Evolutionary conservation across 2,113 vertebrate genomes (phyloP), one percentile per base, ranked within the genome.

Genomic region (Pao palembangensis): DNA sequence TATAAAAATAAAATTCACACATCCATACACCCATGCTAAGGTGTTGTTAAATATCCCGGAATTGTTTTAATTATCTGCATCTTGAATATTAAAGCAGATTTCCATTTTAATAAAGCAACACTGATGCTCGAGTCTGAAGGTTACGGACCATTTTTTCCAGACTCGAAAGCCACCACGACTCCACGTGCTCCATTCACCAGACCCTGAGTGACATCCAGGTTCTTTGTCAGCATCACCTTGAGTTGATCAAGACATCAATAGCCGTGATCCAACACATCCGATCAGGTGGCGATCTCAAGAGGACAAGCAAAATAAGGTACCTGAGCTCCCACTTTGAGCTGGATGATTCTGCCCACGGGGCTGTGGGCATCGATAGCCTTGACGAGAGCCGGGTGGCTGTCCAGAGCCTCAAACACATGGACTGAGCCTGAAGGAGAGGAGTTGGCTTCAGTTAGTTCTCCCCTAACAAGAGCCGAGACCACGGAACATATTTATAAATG

Each of bases 161-260:
- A 73, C 71, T 94, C 92, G 71, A 99, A 99, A 47, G 90, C 92
- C 2, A 92, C 75, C 1, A 98, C 91, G 1, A 99, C 93, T 0
- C 95, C 96, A 70, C 96, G 91, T 0, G 96, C 94, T 0, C 97
- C 97, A 0, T 98, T 99, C 84, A 98, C 97, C 76, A 99, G 88
- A 50, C 96, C 95, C 25, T 84, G 91, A 46, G 93, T 88, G 4
- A 98, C 92, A 8, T 97, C 93, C 67, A 98, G 64, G 78, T 99
- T 99, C 88, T 98, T 99, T 7, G 95, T 90, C 68, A 98, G 84
- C 94, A 99, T 98, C 75, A 99, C 96, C 96, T 99, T 62, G 3
- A 70, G 58, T 67, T 61, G 0, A 34, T 13, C 14, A 54, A 4
- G 15, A 41, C 5, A 1, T 25, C 4, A 1, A 58, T 14, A 52